Base-by-base conservation (phyloP, 2,797 vertebrate species). In the Oreortyx pictus region DNA sequence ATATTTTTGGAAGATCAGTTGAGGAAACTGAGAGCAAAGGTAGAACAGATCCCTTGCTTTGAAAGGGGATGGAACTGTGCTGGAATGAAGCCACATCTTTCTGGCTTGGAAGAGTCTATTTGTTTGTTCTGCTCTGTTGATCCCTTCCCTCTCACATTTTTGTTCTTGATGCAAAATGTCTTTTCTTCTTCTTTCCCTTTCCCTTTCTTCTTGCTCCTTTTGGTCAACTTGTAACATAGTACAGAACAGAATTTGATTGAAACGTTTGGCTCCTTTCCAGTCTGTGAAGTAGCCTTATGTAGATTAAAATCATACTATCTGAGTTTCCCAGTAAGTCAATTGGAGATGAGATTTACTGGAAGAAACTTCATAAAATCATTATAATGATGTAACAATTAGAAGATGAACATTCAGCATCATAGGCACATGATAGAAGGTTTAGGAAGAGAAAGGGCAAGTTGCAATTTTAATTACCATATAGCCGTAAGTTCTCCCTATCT, bases 41-140 rank as follows among this genome's bases (percentile, higher is more conserved):
- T 61, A 70, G 65, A 80, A 59, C 1, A 66, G 2, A 4, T 73
- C 9, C 6, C 7, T 33, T 37, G 16, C 2, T 73, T 86, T 82
- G 10, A 33, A 44, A 59, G 18, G 18, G 3, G 2, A n/a, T 61
- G 35, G 56, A 23, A 17, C 2, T 4, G 11, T 7, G 1, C 19
- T 73, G 47, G 33, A 77, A 76, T 49, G 17, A 65, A 44, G 14
- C 16, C 44, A 81, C 24, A 6, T 59, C 5, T 60, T 85, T 2
- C 9, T 82, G 6, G 11, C 10, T 19, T 16, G 20, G 31, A 75
- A 75, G 33, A 72, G 6, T 25, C 17, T 65, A 8, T 0, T 0
- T 56, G 14, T 52, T 15, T 76, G 2, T 65, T 82, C 6, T 68
- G 2, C 8, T 80, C 54, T 37, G 4, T 65, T 29, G 22, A 41